phyloP scores from a whole-genome alignment of 2,888 invertebrate genomes.

The Spilarctia lutea region DNA sequence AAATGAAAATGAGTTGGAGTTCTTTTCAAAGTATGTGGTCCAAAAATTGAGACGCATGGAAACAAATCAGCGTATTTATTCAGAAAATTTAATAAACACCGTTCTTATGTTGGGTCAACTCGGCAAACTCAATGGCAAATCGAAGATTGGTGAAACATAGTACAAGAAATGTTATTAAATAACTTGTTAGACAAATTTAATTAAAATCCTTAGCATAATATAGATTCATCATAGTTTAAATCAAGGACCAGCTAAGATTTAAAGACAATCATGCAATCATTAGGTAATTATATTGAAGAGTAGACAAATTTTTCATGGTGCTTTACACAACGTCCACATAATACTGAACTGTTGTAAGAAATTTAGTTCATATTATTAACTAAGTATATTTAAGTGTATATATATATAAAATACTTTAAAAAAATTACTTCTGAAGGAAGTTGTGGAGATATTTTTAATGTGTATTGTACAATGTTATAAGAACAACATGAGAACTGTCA shows the following conservation, averaged over 20 bases:
- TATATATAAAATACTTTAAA: background rate
- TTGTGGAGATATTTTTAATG: background rate
- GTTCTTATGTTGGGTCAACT: constrained; percentile 82
- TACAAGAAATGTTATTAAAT: constrained; percentile 23
- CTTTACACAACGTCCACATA: constrained; percentile 17
- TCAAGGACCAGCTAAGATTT: constrained; percentile 33
- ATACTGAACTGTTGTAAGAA: constrained; percentile 9
- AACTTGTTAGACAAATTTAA: constrained; percentile 42
- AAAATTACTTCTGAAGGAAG: background rate
- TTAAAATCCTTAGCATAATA: constrained; percentile 42
- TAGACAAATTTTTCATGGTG: constrained; percentile 27
- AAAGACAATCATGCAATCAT: constrained; percentile 24
- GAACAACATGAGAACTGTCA: background rate
- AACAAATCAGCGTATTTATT: constrained; percentile 82
- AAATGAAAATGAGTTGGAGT: constrained; percentile 80
- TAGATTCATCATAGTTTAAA: constrained; percentile 43
- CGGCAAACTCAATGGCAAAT: constrained; percentile 77
- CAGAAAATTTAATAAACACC: constrained; percentile 83
- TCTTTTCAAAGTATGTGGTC: constrained; percentile 82
- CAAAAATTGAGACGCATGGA: constrained; percentile 82
- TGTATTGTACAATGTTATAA: background rate
- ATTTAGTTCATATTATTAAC: constrained; percentile 17
- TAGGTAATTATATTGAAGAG: constrained; percentile 13
- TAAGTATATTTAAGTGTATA: constrained; percentile 19
- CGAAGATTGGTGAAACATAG: constrained; percentile 72